Evolutionary conservation across 2,113 vertebrate species (phyloP).

Genomic region (Athene noctua): DNA sequence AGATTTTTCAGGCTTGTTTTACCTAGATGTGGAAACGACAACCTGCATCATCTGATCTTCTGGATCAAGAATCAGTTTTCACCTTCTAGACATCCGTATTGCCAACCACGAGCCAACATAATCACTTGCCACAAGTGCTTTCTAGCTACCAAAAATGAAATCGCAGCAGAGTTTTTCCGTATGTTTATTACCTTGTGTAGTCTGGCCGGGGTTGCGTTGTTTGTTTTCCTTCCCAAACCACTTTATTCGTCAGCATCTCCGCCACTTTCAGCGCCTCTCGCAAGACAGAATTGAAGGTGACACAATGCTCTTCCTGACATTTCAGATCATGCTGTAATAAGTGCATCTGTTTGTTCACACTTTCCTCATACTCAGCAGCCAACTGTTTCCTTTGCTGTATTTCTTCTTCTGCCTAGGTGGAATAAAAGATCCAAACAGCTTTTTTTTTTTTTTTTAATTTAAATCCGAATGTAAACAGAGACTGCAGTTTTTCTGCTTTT

Average conservation of each 20-base stretch:
- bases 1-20: neutral
- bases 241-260: neutral
- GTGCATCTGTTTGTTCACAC: slow-evolving; percentile 74
- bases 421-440: neutral
- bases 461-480: neutral
- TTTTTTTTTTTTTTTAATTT: neutral
- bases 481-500: neutral
- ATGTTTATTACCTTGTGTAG: neutral
- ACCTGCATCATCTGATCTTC: neutral
- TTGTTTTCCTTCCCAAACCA: neutral
- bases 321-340: slow-evolving; percentile 65
- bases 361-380: slow-evolving; percentile 72
- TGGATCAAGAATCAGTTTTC: neutral
- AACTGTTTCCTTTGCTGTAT: slow-evolving; percentile 67
- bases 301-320: slow-evolving; percentile 65
- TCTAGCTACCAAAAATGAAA: neutral
- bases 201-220: neutral
- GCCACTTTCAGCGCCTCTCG: slow-evolving; percentile 43
- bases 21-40: rapidly evolving
- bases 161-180: neutral
- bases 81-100: neutral
- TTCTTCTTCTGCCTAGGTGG: slow-evolving; percentile 77
- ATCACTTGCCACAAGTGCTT: neutral
- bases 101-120: neutral
- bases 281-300: slow-evolving; percentile 52